Percentiles rank a stretch among this genome's conserved stretches.
Evolutionary conservation across 2,888 invertebrate genomes (phyloP).

Genomic region (Drosophila prostipennis): DNA sequence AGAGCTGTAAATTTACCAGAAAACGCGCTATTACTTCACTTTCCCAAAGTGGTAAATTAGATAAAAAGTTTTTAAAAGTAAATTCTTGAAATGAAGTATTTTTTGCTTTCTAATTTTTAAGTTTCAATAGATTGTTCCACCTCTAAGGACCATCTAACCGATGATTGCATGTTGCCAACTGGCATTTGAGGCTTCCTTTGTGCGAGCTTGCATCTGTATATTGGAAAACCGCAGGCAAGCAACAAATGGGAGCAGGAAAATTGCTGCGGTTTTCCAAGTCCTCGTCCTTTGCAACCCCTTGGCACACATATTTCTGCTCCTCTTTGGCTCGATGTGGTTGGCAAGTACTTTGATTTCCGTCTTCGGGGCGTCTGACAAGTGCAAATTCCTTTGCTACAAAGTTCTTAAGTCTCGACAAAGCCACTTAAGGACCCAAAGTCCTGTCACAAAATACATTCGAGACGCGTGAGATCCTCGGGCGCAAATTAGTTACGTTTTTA

Average conservation of each 20-base stretch:
- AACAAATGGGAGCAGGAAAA: slow-evolving; percentile 40
- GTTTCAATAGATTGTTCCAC: too few species aligned
- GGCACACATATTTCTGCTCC: neutral
- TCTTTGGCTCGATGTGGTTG: slow-evolving; percentile 12
- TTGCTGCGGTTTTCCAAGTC: slow-evolving; percentile 9
- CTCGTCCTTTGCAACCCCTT: neutral
- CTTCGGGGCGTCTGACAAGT: slow-evolving; percentile 32
- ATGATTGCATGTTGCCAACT: slow-evolving; percentile 5
- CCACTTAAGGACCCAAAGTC: slow-evolving; percentile 34
- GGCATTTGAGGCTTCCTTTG: slow-evolving; percentile 18
- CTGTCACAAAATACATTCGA: slow-evolving; percentile 38
- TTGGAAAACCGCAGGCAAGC: slow-evolving; percentile 25
- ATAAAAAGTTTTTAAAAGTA: too few species aligned
- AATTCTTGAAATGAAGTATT: too few species aligned
- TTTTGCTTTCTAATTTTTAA: too few species aligned
- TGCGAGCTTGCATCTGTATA: slow-evolving; percentile 22
- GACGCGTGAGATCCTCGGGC: slow-evolving; percentile 45
- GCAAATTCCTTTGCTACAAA: slow-evolving; percentile 29
- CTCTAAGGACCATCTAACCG: neutral
- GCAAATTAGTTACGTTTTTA: slow-evolving; percentile 70
- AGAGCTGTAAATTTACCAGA: too few species aligned
- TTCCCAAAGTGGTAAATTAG: too few species aligned
- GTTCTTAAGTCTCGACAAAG: slow-evolving; percentile 28
- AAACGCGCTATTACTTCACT: too few species aligned
- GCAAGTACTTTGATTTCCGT: slow-evolving; percentile 41